Evolutionary conservation across 2,797 vertebrate genomes (phyloP).

Genomic region (Pyrocephalus nanus): DNA sequence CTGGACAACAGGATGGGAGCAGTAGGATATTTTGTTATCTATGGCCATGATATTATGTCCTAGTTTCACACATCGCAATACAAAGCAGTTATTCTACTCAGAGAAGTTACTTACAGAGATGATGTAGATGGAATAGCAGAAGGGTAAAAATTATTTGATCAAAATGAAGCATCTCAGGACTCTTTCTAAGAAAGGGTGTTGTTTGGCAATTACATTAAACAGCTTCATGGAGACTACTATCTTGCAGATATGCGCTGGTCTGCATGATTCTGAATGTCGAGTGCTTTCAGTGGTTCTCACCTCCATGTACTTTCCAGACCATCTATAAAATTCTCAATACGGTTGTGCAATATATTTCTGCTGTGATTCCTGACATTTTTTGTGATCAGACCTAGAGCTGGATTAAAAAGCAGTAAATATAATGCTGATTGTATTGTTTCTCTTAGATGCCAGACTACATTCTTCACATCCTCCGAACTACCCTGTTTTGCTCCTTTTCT

Average conservation of each 20-base stretch:
- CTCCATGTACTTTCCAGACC: not conserved
- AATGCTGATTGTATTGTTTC: not conserved
- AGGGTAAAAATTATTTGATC: not conserved
- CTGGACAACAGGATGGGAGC: not conserved
- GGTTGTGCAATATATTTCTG: not conserved
- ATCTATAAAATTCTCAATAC: not conserved
- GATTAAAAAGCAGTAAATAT: not conserved
- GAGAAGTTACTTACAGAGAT: constrained; percentile 46
- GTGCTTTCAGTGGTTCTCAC: not conserved
- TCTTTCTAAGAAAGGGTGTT: not conserved
- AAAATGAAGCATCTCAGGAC: not conserved
- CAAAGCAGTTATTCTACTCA: constrained; percentile 11
- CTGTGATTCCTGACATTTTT: not conserved
- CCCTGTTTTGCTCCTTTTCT: not conserved
- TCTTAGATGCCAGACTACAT: not conserved
- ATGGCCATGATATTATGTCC: not conserved
- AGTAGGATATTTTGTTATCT: constrained; percentile 29
- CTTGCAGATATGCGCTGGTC: not conserved
- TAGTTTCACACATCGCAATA: not conserved
- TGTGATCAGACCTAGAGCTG: not conserved
- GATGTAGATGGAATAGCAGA: not conserved
- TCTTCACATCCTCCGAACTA: not conserved
- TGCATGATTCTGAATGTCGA: not conserved
- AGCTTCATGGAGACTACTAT: not conserved
- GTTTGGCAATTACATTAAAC: not conserved